phyloP scores from a whole-genome alignment of 2,113 vertebrate genomes.

The Osmerus mordax region DNA sequence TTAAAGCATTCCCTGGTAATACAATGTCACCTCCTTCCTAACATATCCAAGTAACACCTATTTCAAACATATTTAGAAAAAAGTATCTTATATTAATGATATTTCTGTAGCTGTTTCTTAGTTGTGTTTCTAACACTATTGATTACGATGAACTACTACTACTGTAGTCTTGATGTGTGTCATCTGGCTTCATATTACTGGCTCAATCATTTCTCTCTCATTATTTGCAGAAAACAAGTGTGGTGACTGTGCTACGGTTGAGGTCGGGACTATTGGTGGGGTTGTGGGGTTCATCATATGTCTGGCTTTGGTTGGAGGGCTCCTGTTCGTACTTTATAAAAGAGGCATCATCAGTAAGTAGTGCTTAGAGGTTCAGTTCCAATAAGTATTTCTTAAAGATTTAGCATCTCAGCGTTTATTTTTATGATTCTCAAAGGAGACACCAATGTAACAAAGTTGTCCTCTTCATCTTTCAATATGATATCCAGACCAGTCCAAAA shows the following conservation, averaged over 20 bases:
- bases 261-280: not conserved
- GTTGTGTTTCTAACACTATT: too few species aligned
- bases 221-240: not conserved
- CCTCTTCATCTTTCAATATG: too few species aligned
- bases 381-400: too few species aligned
- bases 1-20: too few species aligned
- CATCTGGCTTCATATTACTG: not conserved
- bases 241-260: not conserved
- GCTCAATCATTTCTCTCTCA: not conserved
- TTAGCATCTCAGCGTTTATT: not conserved
- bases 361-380: not conserved
- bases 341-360: not conserved
- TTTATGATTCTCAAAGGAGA: too few species aligned
- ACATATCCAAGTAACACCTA: too few species aligned
- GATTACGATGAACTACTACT: not conserved
- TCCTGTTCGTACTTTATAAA: not conserved
- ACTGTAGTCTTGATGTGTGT: not conserved
- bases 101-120: too few species aligned
- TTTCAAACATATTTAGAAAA: too few species aligned
- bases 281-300: not conserved
- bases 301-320: not conserved
- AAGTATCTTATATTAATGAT: too few species aligned
- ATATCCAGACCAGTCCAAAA: too few species aligned
- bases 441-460: too few species aligned
- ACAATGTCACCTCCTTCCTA: too few species aligned